phyloP scores from a whole-genome alignment of 2,888 invertebrate genomes.

The Orthosia gothica region DNA sequence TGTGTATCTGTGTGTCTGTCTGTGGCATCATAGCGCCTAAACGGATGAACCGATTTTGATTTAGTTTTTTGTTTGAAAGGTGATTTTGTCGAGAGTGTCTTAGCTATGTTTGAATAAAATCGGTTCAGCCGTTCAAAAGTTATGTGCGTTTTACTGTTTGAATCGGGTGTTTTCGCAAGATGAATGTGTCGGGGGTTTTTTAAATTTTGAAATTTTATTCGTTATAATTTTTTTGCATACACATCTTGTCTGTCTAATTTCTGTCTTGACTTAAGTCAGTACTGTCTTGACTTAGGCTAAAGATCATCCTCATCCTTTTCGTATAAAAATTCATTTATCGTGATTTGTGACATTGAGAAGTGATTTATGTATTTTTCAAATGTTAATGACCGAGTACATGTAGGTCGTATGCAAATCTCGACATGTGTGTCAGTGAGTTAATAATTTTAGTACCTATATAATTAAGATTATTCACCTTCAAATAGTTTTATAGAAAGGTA shows the following conservation, averaged over 20 bases:
- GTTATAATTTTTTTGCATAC: too few species aligned
- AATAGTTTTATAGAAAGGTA: constrained; percentile 30
- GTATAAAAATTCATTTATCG: constrained; percentile 18
- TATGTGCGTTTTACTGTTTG: too few species aligned
- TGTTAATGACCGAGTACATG: constrained; percentile 41
- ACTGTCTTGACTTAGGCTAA: background rate
- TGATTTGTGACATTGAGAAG: constrained; percentile 52
- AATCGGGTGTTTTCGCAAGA: too few species aligned
- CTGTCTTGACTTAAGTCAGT: background rate
- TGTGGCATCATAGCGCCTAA: too few species aligned
- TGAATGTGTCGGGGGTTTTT: too few species aligned
- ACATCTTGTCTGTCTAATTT: background rate
- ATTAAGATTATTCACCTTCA: constrained; percentile 32
- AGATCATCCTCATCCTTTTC: background rate
- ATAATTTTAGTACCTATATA: constrained; percentile 49
- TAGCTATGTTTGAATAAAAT: too few species aligned
- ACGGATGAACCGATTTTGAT: too few species aligned
- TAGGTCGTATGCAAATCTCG: constrained; percentile 55
- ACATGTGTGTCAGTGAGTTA: constrained; percentile 48
- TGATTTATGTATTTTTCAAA: constrained; percentile 51
- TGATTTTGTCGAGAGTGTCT: too few species aligned
- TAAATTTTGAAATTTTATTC: too few species aligned
- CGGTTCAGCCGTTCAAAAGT: too few species aligned
- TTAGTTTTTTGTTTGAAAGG: too few species aligned
- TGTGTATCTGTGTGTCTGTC: too few species aligned